Evolutionary conservation across 2,888 invertebrate genomes (phyloP).

Genomic region (Eupithecia subumbrata): DNA sequence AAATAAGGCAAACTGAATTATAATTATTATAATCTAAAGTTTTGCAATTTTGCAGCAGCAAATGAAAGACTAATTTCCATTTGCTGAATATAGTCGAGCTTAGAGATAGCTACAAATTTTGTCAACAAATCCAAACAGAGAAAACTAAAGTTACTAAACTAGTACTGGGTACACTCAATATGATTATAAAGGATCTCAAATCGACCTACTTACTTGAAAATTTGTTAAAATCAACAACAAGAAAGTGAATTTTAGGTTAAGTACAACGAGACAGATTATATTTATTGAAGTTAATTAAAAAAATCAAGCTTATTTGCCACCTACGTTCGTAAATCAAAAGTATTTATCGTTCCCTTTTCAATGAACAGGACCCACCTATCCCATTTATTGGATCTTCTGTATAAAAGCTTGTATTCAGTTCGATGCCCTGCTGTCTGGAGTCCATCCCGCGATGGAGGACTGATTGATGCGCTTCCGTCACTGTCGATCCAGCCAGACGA

Average conservation of each 20-base stretch:
- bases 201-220: no score
- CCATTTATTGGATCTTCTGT: background rate
- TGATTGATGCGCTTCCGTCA: conserved; percentile 43
- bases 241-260: no score
- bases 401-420: conserved; percentile 20
- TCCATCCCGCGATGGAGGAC: conserved; percentile 37
- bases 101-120: background rate
- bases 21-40: background rate
- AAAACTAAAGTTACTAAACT: no score
- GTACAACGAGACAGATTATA: no score
- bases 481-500: conserved; percentile 16
- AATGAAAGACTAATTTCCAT: no score
- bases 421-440: conserved; percentile 27
- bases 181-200: no score
- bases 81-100: background rate
- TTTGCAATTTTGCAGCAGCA: background rate
- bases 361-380: background rate
- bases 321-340: background rate
- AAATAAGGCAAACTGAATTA: background rate
- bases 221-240: no score
- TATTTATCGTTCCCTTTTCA: background rate
- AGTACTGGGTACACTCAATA: no score
- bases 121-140: background rate
- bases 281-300: background rate
- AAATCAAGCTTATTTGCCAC: no score